Evolutionary conservation across 2,888 invertebrate species (phyloP).

Genomic region (Dicyrtomina minuta): DNA sequence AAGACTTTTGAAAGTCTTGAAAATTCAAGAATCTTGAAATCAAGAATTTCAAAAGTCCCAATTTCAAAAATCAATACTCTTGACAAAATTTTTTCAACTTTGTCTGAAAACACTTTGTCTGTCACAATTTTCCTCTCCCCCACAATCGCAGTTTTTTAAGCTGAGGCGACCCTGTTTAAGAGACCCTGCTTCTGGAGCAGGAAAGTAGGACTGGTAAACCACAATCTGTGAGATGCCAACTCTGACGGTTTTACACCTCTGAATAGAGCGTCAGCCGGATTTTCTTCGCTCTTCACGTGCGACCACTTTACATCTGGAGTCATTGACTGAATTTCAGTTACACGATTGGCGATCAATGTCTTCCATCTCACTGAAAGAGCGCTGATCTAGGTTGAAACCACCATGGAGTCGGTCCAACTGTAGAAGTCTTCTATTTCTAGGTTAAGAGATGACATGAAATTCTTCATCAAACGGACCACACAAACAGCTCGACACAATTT

Average conservation of each 20-base stretch:
- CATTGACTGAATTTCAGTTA: no score
- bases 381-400: slow-evolving; percentile 35
- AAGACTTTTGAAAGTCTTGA: no score
- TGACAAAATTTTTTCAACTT: no score
- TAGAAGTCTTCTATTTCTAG: neutral
- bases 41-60: no score
- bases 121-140: no score
- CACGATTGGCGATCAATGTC: slow-evolving; percentile 52
- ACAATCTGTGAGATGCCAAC: slow-evolving; percentile 11
- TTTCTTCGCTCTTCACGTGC: no score
- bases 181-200: no score
- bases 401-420: neutral
- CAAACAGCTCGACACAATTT: slow-evolving; percentile 13
- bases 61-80: no score
- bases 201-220: slow-evolving; percentile 19
- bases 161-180: no score
- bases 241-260: slow-evolving; percentile 21
- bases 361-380: slow-evolving; percentile 54
- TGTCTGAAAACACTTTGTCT: no score
- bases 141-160: no score
- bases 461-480: neutral
- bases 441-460: neutral
- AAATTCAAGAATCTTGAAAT: no score
- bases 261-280: slow-evolving; percentile 52
- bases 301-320: slow-evolving; percentile 54